Evolutionary conservation across 2,888 invertebrate species (phyloP).

Genomic region (Ditylenchus weischeri): DNA sequence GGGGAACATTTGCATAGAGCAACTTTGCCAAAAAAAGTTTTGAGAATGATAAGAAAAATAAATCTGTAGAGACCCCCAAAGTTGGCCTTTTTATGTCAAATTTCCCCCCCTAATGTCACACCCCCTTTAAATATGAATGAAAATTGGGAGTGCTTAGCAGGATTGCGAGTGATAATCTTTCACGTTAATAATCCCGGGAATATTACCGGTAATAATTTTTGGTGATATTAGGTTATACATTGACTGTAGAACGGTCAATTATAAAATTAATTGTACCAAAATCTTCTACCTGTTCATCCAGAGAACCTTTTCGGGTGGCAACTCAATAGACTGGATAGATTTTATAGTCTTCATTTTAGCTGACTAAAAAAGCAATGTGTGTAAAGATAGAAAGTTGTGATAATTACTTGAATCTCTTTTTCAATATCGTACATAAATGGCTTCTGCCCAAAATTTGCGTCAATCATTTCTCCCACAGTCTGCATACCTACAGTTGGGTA

Average conservation of each 20-base stretch:
- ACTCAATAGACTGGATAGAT: constrained; percentile 27
- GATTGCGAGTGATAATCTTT: too few relatives aligned
- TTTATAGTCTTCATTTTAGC: constrained; percentile 18
- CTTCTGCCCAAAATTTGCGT: constrained; percentile 95
- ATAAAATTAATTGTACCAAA: not conserved
- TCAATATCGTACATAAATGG: constrained; percentile 96
- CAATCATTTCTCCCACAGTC: constrained; percentile 88
- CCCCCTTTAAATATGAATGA: too few relatives aligned
- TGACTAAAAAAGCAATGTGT: constrained; percentile 23
- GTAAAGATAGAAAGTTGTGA: constrained; percentile 9
- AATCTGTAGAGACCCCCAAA: too few relatives aligned
- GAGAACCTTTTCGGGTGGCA: constrained; percentile 39
- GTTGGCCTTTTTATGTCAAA: too few relatives aligned
- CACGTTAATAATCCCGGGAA: too few relatives aligned
- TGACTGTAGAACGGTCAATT: constrained; percentile 18
- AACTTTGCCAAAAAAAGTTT: too few relatives aligned
- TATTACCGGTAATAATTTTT: too few relatives aligned
- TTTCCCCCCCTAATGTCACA: too few relatives aligned
- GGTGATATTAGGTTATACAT: too few relatives aligned
- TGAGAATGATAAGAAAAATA: too few relatives aligned
- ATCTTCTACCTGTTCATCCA: constrained; percentile 43
- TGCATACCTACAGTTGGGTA: constrained; percentile 98
- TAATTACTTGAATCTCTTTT: constrained; percentile 77
- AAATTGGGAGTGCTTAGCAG: too few relatives aligned
- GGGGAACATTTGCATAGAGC: too few relatives aligned